phyloP scores from a whole-genome alignment of 2,797 vertebrate species.

The Aselliscus stoliczkanus region DNA sequence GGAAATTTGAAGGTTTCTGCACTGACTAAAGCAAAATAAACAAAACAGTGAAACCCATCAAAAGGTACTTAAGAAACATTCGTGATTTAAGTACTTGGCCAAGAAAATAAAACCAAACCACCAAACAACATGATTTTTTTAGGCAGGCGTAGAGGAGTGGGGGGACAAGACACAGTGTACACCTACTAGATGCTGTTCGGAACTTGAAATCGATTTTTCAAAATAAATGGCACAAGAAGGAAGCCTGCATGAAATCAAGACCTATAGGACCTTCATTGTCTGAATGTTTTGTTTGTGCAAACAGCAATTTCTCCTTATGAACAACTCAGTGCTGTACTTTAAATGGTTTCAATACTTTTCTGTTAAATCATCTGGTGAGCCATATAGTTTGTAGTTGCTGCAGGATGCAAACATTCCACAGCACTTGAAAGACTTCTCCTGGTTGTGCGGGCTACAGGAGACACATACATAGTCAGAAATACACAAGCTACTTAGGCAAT shows the following conservation, averaged over 20 bases:
- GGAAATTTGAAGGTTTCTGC: constrained; percentile 18
- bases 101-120: constrained; percentile 28
- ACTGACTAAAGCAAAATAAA: constrained; percentile 21
- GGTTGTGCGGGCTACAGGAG: background rate
- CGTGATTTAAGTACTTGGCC: background rate
- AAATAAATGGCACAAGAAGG: background rate
- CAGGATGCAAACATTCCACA: background rate
- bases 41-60: constrained; percentile 15
- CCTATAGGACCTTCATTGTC: background rate
- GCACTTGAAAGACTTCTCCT: background rate
- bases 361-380: background rate
- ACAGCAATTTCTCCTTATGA: background rate
- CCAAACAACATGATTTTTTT: background rate
- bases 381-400: background rate
- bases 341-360: background rate
- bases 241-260: background rate
- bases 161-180: background rate
- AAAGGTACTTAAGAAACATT: background rate
- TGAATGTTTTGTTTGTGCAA: background rate
- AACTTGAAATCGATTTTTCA: background rate
- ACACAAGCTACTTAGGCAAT: background rate
- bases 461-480: background rate
- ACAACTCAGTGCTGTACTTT: background rate
- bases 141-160: background rate
- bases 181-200: background rate